phyloP scores from a whole-genome alignment of 2,113 vertebrate species.

The Gobio gobio region DNA sequence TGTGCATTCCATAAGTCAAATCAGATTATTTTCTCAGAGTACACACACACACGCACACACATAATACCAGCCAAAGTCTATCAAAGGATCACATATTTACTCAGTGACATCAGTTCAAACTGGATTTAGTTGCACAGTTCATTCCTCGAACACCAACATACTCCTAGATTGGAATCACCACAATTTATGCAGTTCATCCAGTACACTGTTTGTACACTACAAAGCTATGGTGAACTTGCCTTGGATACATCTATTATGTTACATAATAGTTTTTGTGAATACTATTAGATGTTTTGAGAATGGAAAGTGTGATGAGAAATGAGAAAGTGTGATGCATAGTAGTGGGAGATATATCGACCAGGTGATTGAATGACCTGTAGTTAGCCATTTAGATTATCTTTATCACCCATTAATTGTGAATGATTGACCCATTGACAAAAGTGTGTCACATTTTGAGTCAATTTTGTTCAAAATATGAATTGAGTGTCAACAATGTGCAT shows the following conservation, averaged over 20 bases:
- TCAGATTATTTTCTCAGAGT: slow-evolving; percentile 17
- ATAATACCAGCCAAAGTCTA: slow-evolving; percentile 35
- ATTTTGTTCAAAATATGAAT: neutral
- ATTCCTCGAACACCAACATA: slow-evolving; percentile 54
- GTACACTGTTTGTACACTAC: neutral
- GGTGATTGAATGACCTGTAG: neutral
- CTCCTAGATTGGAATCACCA: neutral
- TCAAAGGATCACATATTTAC: slow-evolving; percentile 48
- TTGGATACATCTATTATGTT: neutral
- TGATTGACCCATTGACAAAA: neutral
- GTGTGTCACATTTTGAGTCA: neutral
- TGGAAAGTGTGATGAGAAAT: neutral
- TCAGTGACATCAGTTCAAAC: slow-evolving; percentile 51
- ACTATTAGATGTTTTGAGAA: neutral
- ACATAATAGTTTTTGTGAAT: neutral
- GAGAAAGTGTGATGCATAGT: neutral
- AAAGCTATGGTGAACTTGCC: neutral
- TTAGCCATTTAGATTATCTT: neutral
- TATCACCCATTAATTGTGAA: neutral
- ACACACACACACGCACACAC: slow-evolving; percentile 2
- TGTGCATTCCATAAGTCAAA: slow-evolving; percentile 37
- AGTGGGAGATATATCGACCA: neutral
- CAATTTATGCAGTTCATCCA: neutral
- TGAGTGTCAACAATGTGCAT: neutral
- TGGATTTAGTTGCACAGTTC: slow-evolving; percentile 44